Conservation (phyloP, 1,140 invertebrate genomes). For the Zaprionus vittiger region DNA sequence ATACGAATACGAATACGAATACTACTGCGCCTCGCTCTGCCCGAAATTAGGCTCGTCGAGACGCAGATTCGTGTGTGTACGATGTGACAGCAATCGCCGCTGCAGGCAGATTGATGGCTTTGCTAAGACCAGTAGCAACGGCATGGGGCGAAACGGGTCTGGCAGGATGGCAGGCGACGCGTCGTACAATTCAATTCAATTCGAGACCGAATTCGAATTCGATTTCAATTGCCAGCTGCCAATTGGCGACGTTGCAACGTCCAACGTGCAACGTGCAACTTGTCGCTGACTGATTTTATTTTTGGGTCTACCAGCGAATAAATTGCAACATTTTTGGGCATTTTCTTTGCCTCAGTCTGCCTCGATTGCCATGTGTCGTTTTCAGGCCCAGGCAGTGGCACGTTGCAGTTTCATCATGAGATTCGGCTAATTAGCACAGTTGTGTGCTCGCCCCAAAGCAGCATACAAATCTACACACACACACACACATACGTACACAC, state of each 20-base stretch:
- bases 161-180: conserved; percentile 61
- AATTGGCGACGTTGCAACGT: conserved; percentile 13
- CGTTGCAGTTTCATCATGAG: conserved; percentile 29
- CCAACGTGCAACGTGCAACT: conserved; percentile 19
- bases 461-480: conserved; percentile 6
- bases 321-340: conserved; percentile 62
- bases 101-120: conserved; percentile 74
- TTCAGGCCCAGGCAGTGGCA: conserved; percentile 32
- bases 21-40: conserved; percentile 47
- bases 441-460: conserved; percentile 27
- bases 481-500: background rate
- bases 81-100: conserved; percentile 69
- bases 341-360: conserved; percentile 50
- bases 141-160: conserved; percentile 68
- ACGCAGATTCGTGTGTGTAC: conserved; percentile 67
- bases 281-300: conserved; percentile 37
- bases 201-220: conserved; percentile 28
- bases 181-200: conserved; percentile 66
- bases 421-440: conserved; percentile 58
- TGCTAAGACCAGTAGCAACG: conserved; percentile 76
- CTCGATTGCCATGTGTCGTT: conserved; percentile 64
- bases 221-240: conserved; percentile 49
- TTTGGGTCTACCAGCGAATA: conserved; percentile 32
- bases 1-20: conserved; percentile 49
- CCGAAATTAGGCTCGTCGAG: conserved; percentile 57